These are phyloP conservation scores for Teleogryllus occipitalis DNA, from an alignment of 1,140 invertebrate genomes.

Conservation along the genomic window DNA sequence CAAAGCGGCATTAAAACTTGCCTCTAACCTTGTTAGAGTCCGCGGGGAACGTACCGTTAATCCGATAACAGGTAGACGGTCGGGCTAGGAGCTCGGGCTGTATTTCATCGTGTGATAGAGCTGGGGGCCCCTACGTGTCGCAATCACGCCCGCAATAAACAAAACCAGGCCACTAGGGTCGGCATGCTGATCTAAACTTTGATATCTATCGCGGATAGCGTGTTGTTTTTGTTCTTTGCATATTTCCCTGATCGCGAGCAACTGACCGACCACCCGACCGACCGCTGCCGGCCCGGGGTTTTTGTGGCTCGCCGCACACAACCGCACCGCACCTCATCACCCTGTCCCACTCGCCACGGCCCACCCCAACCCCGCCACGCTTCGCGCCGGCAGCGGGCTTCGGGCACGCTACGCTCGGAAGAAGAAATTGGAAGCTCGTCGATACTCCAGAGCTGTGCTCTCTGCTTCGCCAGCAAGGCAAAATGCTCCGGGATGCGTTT, in stretches of 20 bases:
- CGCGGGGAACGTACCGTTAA: background rate
- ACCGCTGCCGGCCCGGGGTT: background rate
- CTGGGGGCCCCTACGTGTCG: background rate
- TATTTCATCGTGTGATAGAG: constrained; percentile 1
- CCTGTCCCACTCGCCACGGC: too few relatives aligned
- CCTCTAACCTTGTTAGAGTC: background rate
- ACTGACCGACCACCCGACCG: background rate
- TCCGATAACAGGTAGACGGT: background rate
- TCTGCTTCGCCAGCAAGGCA: too few relatives aligned
- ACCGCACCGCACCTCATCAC: too few relatives aligned
- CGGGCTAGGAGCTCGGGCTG: background rate
- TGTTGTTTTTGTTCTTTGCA: constrained; percentile 1
- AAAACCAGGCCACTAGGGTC: constrained; percentile 3
- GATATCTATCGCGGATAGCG: background rate
- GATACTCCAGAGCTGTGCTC: background rate
- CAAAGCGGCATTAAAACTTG: background rate
- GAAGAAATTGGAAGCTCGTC: background rate
- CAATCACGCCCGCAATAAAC: background rate
- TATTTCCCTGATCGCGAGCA: background rate
- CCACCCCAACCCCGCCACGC: too few relatives aligned
- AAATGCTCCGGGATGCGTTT: too few relatives aligned
- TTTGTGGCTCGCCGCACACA: background rate
- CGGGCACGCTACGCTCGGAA: background rate
- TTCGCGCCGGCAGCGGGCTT: background rate
- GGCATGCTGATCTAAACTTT: background rate